Evolutionary conservation across 2,113 vertebrate genomes (phyloP).

Genomic region (Chaetops frenatus): DNA sequence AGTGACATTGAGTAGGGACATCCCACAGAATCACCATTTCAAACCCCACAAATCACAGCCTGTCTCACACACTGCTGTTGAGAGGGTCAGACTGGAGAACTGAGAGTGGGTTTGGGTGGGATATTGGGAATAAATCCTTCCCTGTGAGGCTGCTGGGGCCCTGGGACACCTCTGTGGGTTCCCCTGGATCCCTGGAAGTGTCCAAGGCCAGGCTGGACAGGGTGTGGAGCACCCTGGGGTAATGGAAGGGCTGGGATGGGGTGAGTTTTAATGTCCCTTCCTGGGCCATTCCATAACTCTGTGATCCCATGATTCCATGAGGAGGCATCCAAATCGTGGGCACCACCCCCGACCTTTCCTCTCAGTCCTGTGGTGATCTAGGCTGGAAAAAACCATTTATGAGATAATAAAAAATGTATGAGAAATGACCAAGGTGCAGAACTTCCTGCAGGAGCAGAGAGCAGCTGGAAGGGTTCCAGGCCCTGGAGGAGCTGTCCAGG

Average conservation of each 20-base stretch:
- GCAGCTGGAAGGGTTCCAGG: not conserved
- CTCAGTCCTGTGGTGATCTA: not conserved
- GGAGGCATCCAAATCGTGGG: not conserved
- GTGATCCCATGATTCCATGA: not conserved
- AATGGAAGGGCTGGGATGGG: accelerated
- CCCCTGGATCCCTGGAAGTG: not conserved
- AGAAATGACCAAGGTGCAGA: not conserved
- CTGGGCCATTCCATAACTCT: not conserved
- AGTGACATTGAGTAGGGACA: not conserved
- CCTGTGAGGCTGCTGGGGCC: accelerated
- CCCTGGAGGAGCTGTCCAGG: not conserved
- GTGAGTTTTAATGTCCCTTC: not conserved
- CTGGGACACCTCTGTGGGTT: not conserved
- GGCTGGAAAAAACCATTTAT: not conserved
- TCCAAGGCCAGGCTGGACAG: accelerated
- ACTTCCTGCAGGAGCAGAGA: not conserved
- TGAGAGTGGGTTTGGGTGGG: not conserved
- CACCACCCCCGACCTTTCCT: not conserved
- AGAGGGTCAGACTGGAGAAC: not conserved
- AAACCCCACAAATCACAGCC: too few species aligned
- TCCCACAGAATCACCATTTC: not conserved
- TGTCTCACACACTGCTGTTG: accelerated
- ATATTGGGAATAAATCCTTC: not conserved
- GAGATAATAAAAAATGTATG: not conserved
- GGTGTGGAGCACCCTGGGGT: not conserved